Evolutionary conservation across 2,113 vertebrate genomes (phyloP).

Genomic region (Nesospiza acunhae): DNA sequence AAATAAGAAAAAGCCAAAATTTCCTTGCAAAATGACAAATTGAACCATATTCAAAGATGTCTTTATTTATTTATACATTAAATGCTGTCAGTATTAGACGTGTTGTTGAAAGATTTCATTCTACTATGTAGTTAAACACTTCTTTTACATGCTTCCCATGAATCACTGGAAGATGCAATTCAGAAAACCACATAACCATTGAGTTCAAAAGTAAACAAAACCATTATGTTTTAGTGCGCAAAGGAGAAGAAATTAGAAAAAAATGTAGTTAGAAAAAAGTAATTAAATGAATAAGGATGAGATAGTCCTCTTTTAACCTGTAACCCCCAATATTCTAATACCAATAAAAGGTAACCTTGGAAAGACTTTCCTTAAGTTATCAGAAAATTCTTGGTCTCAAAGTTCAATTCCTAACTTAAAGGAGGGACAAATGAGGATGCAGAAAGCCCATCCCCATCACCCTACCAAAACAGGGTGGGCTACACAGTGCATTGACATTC

Average conservation of each 20-base stretch:
- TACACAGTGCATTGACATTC: accelerated
- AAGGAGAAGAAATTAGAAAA: background rate
- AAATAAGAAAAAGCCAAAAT: background rate
- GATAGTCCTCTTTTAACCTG: background rate
- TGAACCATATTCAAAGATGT: background rate
- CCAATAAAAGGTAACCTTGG: background rate
- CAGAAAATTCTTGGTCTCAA: background rate
- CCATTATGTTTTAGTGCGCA: background rate
- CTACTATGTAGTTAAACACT: background rate
- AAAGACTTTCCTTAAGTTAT: background rate
- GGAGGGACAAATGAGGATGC: background rate
- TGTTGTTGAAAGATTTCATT: slow-evolving; percentile 24
- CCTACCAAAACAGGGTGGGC: too few species aligned
- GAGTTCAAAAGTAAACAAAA: background rate
- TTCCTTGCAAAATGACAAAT: background rate
- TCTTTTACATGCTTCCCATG: background rate
- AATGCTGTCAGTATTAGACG: background rate
- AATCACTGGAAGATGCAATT: background rate
- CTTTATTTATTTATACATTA: background rate
- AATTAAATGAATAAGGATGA: background rate
- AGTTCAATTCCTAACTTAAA: background rate
- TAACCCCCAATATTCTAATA: background rate
- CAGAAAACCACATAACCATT: background rate
- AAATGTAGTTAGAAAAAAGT: background rate
- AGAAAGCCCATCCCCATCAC: background rate